These are phyloP conservation scores for Callaeas wilsoni DNA, from an alignment of 2,113 vertebrate species.

Conservation along the genomic window DNA sequence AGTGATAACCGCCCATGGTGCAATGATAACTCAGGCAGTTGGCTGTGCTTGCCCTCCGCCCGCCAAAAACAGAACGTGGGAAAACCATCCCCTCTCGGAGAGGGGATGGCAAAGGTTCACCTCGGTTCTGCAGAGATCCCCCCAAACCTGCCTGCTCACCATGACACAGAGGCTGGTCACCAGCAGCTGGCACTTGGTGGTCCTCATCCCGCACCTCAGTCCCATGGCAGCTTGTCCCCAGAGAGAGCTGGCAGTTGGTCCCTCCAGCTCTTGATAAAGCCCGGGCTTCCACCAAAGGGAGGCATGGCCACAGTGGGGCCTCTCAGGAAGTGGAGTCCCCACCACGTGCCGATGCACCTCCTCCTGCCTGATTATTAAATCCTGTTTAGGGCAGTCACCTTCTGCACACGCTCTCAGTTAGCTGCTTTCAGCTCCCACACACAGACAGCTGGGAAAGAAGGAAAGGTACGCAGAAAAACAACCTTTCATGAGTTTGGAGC, in stretches of 20 bases:
- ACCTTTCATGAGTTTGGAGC: background rate
- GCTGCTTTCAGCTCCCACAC: background rate
- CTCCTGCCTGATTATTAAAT: background rate
- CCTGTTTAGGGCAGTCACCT: background rate
- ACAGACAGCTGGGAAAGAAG: background rate
- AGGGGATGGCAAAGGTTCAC: background rate
- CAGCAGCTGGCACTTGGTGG: slow-evolving; percentile 65
- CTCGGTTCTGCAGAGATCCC: background rate
- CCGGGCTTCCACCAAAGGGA: background rate
- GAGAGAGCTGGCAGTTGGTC: background rate
- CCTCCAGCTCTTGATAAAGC: slow-evolving; percentile 41
- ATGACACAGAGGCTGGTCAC: slow-evolving; percentile 58
- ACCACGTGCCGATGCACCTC: background rate
- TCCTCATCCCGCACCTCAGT: slow-evolving; percentile 25
- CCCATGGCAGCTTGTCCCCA: slow-evolving; percentile 7
- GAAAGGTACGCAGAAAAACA: background rate
- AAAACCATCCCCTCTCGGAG: background rate
- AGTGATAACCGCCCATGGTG: background rate
- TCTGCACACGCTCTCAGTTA: background rate
- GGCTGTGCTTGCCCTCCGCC: background rate
- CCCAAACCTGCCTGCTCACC: slow-evolving; percentile 41
- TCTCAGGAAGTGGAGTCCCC: slow-evolving; percentile 59
- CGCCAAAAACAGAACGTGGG: background rate
- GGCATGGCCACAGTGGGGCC: slow-evolving; percentile 9
- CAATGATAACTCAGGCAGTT: background rate